Evolutionary conservation across 1,140 invertebrate genomes (phyloP), one percentile per base, ranked within the genome.

Genomic region (Wiebesia pumilae): DNA sequence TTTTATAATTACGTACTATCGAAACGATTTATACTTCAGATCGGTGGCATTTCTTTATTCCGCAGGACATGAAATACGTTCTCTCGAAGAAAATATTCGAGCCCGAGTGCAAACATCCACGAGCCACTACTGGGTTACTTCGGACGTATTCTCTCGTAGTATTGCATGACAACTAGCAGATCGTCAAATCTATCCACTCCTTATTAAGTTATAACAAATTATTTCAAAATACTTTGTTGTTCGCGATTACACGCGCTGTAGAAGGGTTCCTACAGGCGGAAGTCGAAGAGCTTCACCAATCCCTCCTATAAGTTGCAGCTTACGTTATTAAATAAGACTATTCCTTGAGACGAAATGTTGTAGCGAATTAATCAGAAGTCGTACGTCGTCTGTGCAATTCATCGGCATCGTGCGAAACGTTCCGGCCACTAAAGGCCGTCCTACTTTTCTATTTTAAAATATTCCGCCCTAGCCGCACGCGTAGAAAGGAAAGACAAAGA

Each of bases 361-460:
- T 4, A 71, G 16, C 69, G 69, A 71, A 16, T 33, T 7, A 71
- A 24, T 35, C 21, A 38, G 35, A 71, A 71, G 69, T 38, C 38
- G 69, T 71, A 38, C 16, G 69, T 71, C 30, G 33, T 19, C 69
- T 71, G 69, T 24, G 69, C 33, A 71, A 71, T 71, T 71, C 19
- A 71, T 71, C 69, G 14, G 33, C 19, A 71, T 24, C 33, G 38
- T 19, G 27, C 38, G 62, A 35, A 83, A 40, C 40, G 75, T 84
- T 87, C 65, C 62, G 58, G 21, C 81, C 86, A 35, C 84, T 88
- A 91, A 89, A 89, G 88, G 88, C 85, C 89, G 89, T 89, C 88
- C 90, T 85, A 91, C 81, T 90, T 91, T 91, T 91, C 91, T 91
- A 91, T 92, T 91, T 92, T 90, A 90, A 91, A 47, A 82, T n/a